Evolutionary conservation across 2,888 invertebrate species (phyloP), one percentile per base, ranked within the genome.

Genomic region (Lymantria monacha): DNA sequence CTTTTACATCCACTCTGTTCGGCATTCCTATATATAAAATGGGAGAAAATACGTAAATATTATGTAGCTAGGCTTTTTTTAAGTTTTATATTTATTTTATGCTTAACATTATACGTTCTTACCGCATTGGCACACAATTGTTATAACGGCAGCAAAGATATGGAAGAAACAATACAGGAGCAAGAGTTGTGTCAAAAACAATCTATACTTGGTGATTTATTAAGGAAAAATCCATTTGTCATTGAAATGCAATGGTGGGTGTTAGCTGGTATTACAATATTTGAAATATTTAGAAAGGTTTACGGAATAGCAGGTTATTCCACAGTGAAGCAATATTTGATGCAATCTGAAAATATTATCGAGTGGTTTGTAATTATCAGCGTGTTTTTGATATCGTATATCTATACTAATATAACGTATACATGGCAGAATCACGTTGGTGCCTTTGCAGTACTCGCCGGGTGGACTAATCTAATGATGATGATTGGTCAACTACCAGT

Each of bases 401-500:
- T 96, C 50, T 96, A 96, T 73, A 95, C 95, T 7, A 95, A 95
- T 49, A 91, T 88, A 57, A 91, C 90, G 14, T 96, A 96, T 75
- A 94, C 94, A 10, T 97, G 97, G 95, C 97, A 97, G 76, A 96
- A 96, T 73, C 96, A 97, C 74, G 94, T 97, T 15, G 97, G 96
- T 0, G 97, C 97, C 0, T 96, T 97, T 72, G 96, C 96, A 0
- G 96, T 97, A 0, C 92, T 97, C 5, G 94, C 96, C 41, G 96
- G 96, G 7, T 97, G 97, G 97, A 96, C 96, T 7, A 96, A 97
- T 81, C 88, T 97, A n/a, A 96, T 97, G 96, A 89, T 96, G 78
- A 96, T 97, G 96, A 95, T 97, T 51, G 97, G 97, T 0, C 96
- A 97, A 70, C 86, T 97, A 38, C 97, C 97, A 0, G 94, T 96